Conservation (phyloP, 2,888 invertebrate genomes). For the Agrotis clavis region DNA sequence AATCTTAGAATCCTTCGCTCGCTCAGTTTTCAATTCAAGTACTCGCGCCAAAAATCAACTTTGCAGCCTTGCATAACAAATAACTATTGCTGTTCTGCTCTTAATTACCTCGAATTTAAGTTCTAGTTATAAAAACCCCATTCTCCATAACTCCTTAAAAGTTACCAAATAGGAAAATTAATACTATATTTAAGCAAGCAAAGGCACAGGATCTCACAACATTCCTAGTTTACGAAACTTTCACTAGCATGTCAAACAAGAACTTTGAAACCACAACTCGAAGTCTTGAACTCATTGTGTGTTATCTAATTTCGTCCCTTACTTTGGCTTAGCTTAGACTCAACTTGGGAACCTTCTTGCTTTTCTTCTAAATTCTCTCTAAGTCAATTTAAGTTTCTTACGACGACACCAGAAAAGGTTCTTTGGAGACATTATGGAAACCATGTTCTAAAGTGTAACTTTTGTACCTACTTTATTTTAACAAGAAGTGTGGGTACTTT, state of each 20-base stretch:
- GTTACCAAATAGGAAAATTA: background rate
- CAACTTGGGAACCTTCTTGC: constrained; percentile 19
- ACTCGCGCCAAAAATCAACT: too few relatives aligned
- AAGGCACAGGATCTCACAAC: background rate
- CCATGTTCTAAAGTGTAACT: constrained; percentile 10
- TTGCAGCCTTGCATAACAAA: too few relatives aligned
- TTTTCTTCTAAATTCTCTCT: constrained; percentile 50
- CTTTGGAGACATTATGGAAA: constrained; percentile 22
- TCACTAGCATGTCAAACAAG: constrained; percentile 26
- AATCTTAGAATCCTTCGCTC: too few relatives aligned
- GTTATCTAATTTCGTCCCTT: constrained; percentile 50
- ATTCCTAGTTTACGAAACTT: constrained; percentile 18
- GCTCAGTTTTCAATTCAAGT: too few relatives aligned
- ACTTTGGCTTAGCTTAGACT: constrained; percentile 39
- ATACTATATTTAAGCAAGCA: background rate
- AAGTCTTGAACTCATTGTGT: constrained; percentile 49
- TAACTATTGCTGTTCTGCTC: too few relatives aligned
- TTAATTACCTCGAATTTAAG: too few relatives aligned
- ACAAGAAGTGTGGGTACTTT: background rate
- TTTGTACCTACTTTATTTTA: constrained; percentile 23
- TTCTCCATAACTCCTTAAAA: too few relatives aligned
- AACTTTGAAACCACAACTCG: constrained; percentile 25
- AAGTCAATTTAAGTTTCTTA: constrained; percentile 63
- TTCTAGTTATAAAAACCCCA: too few relatives aligned
- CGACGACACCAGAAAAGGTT: constrained; percentile 44